These are phyloP conservation scores for Cryptoleucopteryx plumbea DNA, from an alignment of 2,113 vertebrate species.

Conservation along the genomic window DNA sequence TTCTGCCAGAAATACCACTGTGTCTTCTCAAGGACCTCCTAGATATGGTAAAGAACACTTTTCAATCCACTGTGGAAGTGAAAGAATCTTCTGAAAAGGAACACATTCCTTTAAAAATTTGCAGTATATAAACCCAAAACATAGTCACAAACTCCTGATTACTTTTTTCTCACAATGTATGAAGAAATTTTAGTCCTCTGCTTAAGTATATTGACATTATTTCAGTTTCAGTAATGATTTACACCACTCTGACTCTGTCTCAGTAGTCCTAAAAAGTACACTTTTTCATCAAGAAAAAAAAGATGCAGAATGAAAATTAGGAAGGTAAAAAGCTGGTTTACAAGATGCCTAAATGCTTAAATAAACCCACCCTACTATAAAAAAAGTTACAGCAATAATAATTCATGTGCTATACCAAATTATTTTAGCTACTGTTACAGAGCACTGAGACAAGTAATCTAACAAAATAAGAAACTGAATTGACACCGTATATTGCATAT, in stretches of 20 bases:
- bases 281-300: not conserved
- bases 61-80: not conserved
- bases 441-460: not conserved
- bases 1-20: not conserved
- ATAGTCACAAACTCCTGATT: not conserved
- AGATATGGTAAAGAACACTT: not conserved
- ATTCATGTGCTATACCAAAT: not conserved
- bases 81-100: not conserved
- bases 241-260: not conserved
- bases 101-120: not conserved
- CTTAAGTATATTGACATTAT: not conserved
- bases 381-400: not conserved
- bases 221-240: not conserved
- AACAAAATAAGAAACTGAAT: not conserved
- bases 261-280: not conserved
- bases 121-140: not conserved
- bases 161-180: not conserved
- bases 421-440: not conserved
- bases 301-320: not conserved
- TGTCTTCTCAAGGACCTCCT: not conserved
- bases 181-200: not conserved
- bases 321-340: not conserved
- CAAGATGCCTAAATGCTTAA: not conserved
- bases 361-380: not conserved
- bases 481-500: not conserved